Evolutionary conservation across 2,888 invertebrate species (phyloP), one percentile per base, ranked within the genome.

Genomic region (Aelia acuminata): DNA sequence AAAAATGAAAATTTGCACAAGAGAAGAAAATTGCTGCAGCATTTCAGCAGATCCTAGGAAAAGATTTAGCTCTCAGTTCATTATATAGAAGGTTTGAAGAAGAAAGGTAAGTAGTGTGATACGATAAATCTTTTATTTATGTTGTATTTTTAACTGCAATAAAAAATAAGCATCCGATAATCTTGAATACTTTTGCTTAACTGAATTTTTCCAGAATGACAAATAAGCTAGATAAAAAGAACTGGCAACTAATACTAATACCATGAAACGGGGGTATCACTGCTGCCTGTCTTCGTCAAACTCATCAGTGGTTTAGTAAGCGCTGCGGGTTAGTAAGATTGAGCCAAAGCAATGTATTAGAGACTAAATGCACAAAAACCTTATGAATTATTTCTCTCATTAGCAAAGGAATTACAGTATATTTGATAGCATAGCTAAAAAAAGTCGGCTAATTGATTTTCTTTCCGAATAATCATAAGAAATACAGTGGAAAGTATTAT

Each of bases 281-380:
- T 53, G n/a, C 53, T 10, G 20, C n/a, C 53, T n/a, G 26, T 11
- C 35, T 75, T 39, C 5, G 5, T 75, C 75, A 0, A 75, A 7
- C 31, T 18, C 20, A 39, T 39, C 15, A 39, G 13, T 22, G 43
- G 43, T 80, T 80, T 80, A 43, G 13, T 80, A 80, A 80, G 43
- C 80, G 80, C 80, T 80, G 80, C 80, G 5, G n/a, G 43, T 80
- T 80, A 80, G 80, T 80, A 39, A 80, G 8, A n/a, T 7, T 35
- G 43, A 39, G 80, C 43, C 39, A 80, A 31, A 63, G 63, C 1
- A 31, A n/a, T 31, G 7, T 31, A 35, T 57, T 43, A 43, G 10
- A 10, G 7, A 4, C 10, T 43, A 43, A 43, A 4, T 43, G 15
- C 63, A 70, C 63, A 70, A 70, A 70, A 70, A 70, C 18, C 63